These are phyloP conservation scores for Entomobrya multifasciata DNA, from an alignment of 2,888 invertebrate genomes.

Conservation along the genomic window DNA sequence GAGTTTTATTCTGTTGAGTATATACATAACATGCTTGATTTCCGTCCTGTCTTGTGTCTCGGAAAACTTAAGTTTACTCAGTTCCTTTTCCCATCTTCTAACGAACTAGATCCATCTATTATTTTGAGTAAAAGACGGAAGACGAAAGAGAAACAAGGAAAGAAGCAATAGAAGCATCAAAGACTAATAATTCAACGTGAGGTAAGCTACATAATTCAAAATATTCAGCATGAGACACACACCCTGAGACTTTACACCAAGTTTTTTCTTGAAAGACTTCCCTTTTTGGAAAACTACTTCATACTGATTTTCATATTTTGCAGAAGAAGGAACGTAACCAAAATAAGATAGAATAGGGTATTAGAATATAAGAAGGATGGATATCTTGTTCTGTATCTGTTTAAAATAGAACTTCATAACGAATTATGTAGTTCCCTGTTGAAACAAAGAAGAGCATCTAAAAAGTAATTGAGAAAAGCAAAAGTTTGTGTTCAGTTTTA, in stretches of 20 bases:
- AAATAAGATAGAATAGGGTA: neutral
- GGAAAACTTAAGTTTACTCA: neutral
- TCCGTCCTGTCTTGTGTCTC: neutral
- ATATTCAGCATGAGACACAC: neutral
- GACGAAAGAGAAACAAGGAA: too few relatives aligned
- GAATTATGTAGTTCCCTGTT: neutral
- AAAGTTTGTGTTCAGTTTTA: slow-evolving; percentile 21
- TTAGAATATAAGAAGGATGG: too few relatives aligned
- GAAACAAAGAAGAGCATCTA: slow-evolving; percentile 7
- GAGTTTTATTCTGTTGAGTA: neutral
- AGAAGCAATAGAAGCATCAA: neutral
- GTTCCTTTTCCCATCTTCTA: neutral
- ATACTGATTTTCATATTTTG: neutral
- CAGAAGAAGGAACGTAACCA: neutral
- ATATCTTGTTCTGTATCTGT: neutral
- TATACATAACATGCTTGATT: neutral
- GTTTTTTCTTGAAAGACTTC: neutral
- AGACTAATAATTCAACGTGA: neutral
- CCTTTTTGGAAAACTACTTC: neutral
- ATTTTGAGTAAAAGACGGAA: too few relatives aligned
- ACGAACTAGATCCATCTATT: too few relatives aligned
- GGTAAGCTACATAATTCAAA: neutral
- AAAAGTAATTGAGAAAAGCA: slow-evolving; percentile 48
- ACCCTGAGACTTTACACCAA: neutral
- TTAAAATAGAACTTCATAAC: slow-evolving; percentile 6